Base-by-base conservation (phyloP, 2,797 vertebrate species). In the Catamblyrhynchus diadema region DNA sequence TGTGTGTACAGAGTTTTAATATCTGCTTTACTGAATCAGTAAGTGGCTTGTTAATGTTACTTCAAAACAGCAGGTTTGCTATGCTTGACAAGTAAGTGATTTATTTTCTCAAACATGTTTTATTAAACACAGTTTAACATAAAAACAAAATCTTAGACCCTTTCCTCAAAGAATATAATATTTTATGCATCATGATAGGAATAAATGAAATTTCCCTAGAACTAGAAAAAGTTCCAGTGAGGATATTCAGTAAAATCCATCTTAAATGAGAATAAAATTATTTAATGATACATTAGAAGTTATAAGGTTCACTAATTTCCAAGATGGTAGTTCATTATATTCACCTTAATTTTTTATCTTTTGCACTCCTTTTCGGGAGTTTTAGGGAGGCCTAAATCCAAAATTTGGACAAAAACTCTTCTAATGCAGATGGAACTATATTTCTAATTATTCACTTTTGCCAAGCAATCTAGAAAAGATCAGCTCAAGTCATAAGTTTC, bases 381-480 rank as follows among this genome's bases (percentile, higher is more conserved):
- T 84, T 88, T 60, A 91, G 14, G 37, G 30, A 91, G 44, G 14
- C 9, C 22, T 70, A 70, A 50, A 80, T 64, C 7, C 11, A 74
- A 77, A 90, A 81, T 59, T 57, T 86, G 51, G 28, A 50, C 16
- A 62, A 71, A 80, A 82, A 5, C 6, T 32, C 22, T 42, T 69
- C 39, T 81, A 81, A 86, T 86, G 54, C 14, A 90, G 42, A 75
- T 79, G 50, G 22, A 90, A 74, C 14, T 25, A 3, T 83, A 60
- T 83, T 87, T 94, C 14, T 91, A 87, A 94, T 91, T 91, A 93
- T 94, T 80, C 69, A 69, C 10, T 96, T 88, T 93, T 94, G 59
- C 74, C 82, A 95, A 92, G 13, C 28, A 17, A 89, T 94, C 81
- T 96, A 87, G 64, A 60, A 95, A 94, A 95, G 88, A 96, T 96